Evolutionary conservation across 2,888 invertebrate species (phyloP).

Genomic region (Oxycera nigricornis): DNA sequence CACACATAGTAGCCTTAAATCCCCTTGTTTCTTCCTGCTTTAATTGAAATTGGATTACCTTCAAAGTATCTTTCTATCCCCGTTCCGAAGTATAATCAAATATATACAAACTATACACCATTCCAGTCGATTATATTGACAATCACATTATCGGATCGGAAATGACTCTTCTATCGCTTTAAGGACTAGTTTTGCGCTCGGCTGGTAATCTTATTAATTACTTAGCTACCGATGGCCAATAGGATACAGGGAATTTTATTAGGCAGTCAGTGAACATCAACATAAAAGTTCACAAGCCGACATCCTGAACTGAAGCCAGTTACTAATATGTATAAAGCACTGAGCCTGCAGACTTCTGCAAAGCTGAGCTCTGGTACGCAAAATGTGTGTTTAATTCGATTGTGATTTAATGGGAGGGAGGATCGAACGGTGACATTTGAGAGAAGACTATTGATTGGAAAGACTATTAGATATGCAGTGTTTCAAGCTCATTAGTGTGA

Average conservation of each 20-base stretch:
- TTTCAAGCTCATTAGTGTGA: too few species aligned
- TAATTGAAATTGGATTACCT: conserved; percentile 29
- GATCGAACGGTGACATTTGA: too few species aligned
- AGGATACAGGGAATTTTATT: conserved; percentile 15
- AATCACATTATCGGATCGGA: conserved; percentile 34
- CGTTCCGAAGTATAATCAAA: neutral
- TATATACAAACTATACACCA: conserved; percentile 11
- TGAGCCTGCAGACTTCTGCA: too few species aligned
- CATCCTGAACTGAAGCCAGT: too few species aligned
- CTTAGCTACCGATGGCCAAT: neutral
- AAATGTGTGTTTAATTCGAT: too few species aligned
- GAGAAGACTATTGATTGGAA: too few species aligned
- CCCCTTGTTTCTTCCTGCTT: neutral
- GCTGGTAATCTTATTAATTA: conserved; percentile 30
- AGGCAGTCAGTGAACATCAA: neutral
- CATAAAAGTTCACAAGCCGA: neutral
- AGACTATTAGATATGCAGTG: too few species aligned
- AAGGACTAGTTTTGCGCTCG: conserved; percentile 17
- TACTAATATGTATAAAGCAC: too few species aligned
- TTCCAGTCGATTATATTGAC: conserved; percentile 27
- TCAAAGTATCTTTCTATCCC: neutral
- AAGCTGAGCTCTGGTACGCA: too few species aligned
- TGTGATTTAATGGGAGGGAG: too few species aligned
- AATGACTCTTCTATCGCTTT: conserved; percentile 10
- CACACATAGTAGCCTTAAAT: neutral